phyloP scores from a whole-genome alignment of 2,797 vertebrate species.

The Gymnoscopelus microlampas region DNA sequence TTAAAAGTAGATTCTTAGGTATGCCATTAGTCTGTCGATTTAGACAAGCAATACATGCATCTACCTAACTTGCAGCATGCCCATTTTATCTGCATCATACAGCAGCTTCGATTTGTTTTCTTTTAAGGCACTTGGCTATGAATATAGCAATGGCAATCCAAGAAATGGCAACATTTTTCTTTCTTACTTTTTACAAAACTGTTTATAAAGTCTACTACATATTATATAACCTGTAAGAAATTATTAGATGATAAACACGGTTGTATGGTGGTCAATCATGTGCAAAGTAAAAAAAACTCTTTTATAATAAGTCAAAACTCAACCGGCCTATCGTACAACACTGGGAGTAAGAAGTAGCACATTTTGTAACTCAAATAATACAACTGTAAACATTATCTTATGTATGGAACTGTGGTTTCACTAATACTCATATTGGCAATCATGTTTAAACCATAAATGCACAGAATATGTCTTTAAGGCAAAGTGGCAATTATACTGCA shows the following conservation, averaged over 20 bases:
- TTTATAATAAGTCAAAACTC: conserved; percentile 14
- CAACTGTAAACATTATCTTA: conserved; percentile 27
- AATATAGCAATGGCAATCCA: conserved; percentile 6
- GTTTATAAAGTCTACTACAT: neutral
- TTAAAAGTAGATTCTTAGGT: conserved; percentile 31
- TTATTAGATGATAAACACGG: neutral
- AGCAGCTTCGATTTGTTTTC: neutral
- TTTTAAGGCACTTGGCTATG: conserved; percentile 51
- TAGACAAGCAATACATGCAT: conserved; percentile 38
- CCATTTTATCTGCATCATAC: conserved; percentile 35
- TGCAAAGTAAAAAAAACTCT: neutral
- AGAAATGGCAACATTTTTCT: conserved; percentile 3
- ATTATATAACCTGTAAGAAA: no score
- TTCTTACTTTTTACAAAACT: neutral
- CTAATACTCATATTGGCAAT: conserved; percentile 17
- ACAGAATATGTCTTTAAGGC: neutral
- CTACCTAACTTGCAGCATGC: conserved; percentile 28
- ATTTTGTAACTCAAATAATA: conserved; percentile 5
- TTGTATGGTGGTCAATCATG: neutral
- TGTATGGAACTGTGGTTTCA: conserved; percentile 9
- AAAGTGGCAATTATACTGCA: conserved; percentile 1
- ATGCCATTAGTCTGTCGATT: conserved; percentile 40
- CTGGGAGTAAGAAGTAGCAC: conserved; percentile 6
- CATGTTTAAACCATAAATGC: neutral
- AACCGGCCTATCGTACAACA: conserved; percentile 3